phyloP scores from a whole-genome alignment of 2,888 invertebrate genomes.

The Folsomia candida region DNA sequence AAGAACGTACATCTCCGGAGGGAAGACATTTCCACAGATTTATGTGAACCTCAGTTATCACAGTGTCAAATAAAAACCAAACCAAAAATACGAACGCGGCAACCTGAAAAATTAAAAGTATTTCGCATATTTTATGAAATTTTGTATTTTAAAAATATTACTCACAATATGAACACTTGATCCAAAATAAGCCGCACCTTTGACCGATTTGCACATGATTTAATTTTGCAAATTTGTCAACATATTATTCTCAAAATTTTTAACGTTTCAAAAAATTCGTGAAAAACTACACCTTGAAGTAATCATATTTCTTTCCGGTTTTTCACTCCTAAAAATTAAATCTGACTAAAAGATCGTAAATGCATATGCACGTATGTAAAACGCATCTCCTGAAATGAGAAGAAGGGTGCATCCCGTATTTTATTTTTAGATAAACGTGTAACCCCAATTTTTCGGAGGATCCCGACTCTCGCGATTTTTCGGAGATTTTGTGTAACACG shows the following conservation, averaged over 20 bases:
- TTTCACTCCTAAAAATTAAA: no score
- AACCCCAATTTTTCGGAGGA: background rate
- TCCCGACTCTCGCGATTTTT: background rate
- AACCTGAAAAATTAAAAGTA: constrained; percentile 19
- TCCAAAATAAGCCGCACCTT: constrained; percentile 38
- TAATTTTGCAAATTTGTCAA: background rate
- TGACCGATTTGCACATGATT: constrained; percentile 35
- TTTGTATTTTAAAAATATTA: background rate
- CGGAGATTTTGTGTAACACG: background rate
- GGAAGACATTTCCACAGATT: constrained; percentile 35
- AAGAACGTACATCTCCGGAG: constrained; percentile 24
- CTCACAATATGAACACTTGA: constrained; percentile 34
- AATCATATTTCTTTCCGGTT: no score
- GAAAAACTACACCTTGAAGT: no score
- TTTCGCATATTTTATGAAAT: background rate
- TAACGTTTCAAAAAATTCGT: background rate
- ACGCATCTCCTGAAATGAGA: no score
- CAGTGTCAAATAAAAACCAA: constrained; percentile 39
- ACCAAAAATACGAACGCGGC: constrained; percentile 31
- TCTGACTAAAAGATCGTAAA: no score
- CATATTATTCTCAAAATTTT: background rate
- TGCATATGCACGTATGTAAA: no score
- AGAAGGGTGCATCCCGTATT: background rate
- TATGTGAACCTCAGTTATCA: constrained; percentile 34
- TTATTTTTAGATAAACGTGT: constrained; percentile 5